Evolutionary conservation across 1,140 invertebrate genomes (phyloP), one percentile per base, ranked within the genome.

Genomic region (Panagrolaimus sp.): DNA sequence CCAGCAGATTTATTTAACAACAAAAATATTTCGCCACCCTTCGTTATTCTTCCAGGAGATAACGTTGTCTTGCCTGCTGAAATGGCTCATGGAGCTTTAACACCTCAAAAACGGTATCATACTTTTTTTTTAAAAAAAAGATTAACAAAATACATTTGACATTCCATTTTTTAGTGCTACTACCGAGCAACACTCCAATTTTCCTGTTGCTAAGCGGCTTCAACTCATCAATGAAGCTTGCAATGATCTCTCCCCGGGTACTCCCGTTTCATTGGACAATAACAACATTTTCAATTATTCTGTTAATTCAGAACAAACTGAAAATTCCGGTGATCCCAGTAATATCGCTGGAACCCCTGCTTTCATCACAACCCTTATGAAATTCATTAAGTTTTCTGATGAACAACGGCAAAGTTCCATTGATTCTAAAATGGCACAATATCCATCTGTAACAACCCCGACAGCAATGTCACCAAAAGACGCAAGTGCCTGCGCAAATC

Each of bases 11-110:
- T 58, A 28, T 58, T 58, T n/a, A 28, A 28, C 52, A 28, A 28
- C 52, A 58, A 58, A 21, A 58, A 28, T 58, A 26, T 58, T 21
- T 58, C 52, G 52, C 52, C 52, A 12, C 52, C 52, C 17, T 58
- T 58, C 52, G 28, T 58, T 28, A 28, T 26, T 26, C 21, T 28
- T 17, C 52, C 28, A 4, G 52, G 52, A 12, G 21, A 21, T 24
- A 28, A 58, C 14, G 14, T 28, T 4, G 28, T 58, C 21, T 58
- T 58, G 52, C 52, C 52, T 21, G 21, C 52, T 28, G 28, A 58
- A 21, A 28, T 21, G 32, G 32, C 32, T 38, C 32, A 38, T 2
- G 28, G 21, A 21, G 52, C 52, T n/a, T 21, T 58, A 28, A 58
- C 52, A 28, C 52, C 52, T 21, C 52, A 58, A 26, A 58, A 58